These are phyloP conservation scores for Meiosimyza platycephala DNA, from an alignment of 2,888 invertebrate species.

Conservation along the genomic window DNA sequence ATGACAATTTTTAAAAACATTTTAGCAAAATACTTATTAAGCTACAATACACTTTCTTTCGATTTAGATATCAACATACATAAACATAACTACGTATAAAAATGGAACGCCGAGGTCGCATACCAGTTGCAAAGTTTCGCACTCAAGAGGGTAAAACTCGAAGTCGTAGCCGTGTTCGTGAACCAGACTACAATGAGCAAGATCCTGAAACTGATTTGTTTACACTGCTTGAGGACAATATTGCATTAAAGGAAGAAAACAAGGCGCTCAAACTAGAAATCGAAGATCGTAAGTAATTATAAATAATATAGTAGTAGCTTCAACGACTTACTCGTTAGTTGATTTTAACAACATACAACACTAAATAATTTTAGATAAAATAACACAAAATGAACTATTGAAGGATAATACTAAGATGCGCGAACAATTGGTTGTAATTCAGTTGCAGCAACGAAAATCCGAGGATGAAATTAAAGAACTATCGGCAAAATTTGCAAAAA, in stretches of 20 bases:
- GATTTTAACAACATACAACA: not conserved
- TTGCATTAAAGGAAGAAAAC: constrained; percentile 65
- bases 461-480: constrained; percentile 58
- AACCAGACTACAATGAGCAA: constrained; percentile 64
- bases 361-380: constrained; percentile 54
- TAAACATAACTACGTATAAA: constrained; percentile 46
- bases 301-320: not conserved
- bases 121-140: constrained; percentile 66
- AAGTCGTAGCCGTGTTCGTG: constrained; percentile 64
- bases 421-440: constrained; percentile 53
- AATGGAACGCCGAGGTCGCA: constrained; percentile 65
- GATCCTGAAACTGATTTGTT: constrained; percentile 66
- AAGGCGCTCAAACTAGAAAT: constrained; percentile 62
- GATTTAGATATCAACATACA: not conserved
- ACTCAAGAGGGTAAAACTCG: constrained; percentile 65
- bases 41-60: not conserved
- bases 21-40: not conserved
- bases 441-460: constrained; percentile 53
- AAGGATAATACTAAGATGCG: constrained; percentile 58
- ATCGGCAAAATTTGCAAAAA: constrained; percentile 55
- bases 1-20: too few relatives aligned
- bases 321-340: not conserved
- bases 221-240: constrained; percentile 65
- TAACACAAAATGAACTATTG: constrained; percentile 57
- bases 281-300: constrained; percentile 60